phyloP scores from a whole-genome alignment of 2,797 vertebrate genomes.

The Dromococcyx pavoninus region DNA sequence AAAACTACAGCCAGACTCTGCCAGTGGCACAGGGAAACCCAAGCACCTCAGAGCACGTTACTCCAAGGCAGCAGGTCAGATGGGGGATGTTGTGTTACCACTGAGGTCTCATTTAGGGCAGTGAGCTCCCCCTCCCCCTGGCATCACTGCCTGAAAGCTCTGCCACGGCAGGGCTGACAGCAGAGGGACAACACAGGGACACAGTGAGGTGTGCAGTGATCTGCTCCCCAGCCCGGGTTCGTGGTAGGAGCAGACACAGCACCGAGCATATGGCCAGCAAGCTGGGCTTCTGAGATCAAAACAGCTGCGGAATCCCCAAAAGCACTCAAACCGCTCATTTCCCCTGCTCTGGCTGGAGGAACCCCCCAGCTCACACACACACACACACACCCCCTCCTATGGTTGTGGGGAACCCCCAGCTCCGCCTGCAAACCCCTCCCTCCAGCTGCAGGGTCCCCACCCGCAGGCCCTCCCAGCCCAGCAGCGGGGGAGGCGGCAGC shows the following conservation, averaged over 20 bases:
- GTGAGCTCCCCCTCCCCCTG: rapidly evolving
- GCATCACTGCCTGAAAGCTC: not conserved
- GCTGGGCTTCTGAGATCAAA: rapidly evolving
- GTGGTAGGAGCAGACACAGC: rapidly evolving
- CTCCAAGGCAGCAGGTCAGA: rapidly evolving
- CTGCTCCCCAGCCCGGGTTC: rapidly evolving
- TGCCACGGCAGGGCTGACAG: rapidly evolving
- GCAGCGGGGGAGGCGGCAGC: not conserved
- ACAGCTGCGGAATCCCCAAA: rapidly evolving
- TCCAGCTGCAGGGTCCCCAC: too few species aligned
- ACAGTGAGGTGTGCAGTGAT: rapidly evolving
- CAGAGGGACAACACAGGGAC: rapidly evolving
- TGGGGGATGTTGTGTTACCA: rapidly evolving
- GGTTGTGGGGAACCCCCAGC: too few species aligned
- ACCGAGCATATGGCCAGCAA: rapidly evolving
- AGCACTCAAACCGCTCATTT: not conserved
- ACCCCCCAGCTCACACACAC: too few species aligned
- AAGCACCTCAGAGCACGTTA: rapidly evolving
- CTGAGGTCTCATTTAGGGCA: rapidly evolving
- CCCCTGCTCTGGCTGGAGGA: too few species aligned
- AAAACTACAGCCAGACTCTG: rapidly evolving
- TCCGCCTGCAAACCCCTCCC: too few species aligned
- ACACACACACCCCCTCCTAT: too few species aligned
- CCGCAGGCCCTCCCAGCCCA: not conserved
- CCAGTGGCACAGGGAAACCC: not conserved